A percentile compares a stretch with the other conserved stretches of the same genome.
These are phyloP conservation scores for Osedax frankpressi DNA, from an alignment of 2,888 invertebrate genomes.

Conservation along the genomic window DNA sequence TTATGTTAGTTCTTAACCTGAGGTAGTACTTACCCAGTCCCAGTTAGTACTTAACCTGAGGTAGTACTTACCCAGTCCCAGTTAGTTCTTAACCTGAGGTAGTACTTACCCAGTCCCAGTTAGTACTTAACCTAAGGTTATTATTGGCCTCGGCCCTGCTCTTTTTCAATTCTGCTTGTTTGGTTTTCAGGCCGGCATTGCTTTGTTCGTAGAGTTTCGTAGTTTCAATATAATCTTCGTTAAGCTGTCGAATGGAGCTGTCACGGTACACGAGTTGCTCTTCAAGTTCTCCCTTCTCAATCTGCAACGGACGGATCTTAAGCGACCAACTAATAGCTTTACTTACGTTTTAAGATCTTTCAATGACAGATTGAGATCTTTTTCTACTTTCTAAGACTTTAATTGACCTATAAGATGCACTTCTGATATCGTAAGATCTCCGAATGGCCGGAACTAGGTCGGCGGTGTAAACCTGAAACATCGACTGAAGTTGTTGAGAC, in stretches of 20 bases:
- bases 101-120: no score
- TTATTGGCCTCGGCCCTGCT: background rate
- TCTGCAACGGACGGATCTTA: background rate
- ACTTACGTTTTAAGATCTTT: no score
- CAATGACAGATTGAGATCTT: no score
- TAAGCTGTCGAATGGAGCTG: background rate
- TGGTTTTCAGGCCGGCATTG: background rate
- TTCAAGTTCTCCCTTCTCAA: background rate
- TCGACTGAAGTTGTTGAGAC: background rate
- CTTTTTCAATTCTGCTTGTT: background rate
- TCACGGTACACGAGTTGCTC: background rate
- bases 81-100: no score
- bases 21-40: no score
- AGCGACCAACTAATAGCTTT: no score
- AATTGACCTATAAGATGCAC: no score
- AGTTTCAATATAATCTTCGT: background rate
- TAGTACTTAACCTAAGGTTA: background rate
- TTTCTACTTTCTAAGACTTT: no score
- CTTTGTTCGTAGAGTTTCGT: background rate
- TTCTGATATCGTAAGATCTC: conserved; percentile 29
- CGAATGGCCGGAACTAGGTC: no score
- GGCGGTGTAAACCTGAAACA: background rate
- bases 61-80: no score
- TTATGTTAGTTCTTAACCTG: no score
- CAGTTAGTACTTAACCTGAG: no score